Evolutionary conservation across 92 coral and sea anemone species (phyloP).

Genomic region (Nematostella vectensis): DNA sequence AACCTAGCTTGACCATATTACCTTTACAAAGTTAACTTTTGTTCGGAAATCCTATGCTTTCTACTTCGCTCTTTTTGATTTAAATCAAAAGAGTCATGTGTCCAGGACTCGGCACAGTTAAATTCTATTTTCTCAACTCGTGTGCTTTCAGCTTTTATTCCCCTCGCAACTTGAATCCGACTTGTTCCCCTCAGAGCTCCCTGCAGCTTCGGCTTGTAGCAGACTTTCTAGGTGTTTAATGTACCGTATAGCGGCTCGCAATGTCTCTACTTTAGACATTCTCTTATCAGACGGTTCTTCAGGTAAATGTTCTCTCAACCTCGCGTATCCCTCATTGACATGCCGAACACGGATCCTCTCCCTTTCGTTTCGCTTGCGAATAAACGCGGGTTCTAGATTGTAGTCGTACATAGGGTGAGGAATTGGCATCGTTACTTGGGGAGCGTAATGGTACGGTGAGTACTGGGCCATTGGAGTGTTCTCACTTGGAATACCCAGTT

Average conservation of each 20-base stretch:
- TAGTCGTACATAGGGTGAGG: slow-evolving; percentile 98
- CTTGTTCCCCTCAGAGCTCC: neutral
- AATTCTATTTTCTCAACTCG: too few relatives aligned
- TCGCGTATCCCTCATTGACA: slow-evolving; percentile 97
- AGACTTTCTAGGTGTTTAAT: slow-evolving; percentile 84
- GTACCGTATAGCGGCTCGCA: slow-evolving; percentile 94
- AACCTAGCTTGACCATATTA: neutral
- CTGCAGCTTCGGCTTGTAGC: slow-evolving; percentile 36
- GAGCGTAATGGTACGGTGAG: slow-evolving; percentile 66
- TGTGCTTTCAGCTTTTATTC: neutral
- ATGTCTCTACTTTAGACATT: slow-evolving; percentile 95
- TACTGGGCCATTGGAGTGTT: slow-evolving; percentile 60
- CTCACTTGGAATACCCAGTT: slow-evolving; percentile 95
- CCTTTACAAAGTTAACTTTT: slow-evolving; percentile 1
- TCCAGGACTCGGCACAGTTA: too few relatives aligned
- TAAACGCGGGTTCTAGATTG: slow-evolving; percentile 96
- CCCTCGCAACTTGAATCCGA: neutral
- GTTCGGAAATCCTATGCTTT: neutral
- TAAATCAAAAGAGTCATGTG: too few relatives aligned
- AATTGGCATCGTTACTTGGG: slow-evolving; percentile 96
- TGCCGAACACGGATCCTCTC: slow-evolving; percentile 95
- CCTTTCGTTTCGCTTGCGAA: slow-evolving; percentile 86
- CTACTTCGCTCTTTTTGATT: neutral
- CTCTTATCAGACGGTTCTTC: slow-evolving; percentile 97
- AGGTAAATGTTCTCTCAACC: slow-evolving; percentile 91